Base-by-base conservation (phyloP, 2,113 vertebrate species). In the Ammodytes marinus region DNA sequence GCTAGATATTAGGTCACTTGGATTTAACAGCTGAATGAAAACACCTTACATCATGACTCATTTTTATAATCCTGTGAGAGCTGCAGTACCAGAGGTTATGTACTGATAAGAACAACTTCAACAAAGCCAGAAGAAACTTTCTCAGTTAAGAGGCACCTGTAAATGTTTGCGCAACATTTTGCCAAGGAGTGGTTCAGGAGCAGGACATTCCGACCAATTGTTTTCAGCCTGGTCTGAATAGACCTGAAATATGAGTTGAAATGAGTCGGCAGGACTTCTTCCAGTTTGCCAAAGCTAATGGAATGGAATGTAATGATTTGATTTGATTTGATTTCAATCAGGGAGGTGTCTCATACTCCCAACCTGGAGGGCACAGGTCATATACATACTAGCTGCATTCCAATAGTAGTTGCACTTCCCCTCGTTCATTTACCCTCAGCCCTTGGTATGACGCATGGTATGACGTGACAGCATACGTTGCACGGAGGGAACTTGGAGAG, bases 121-220 rank as follows among this genome's bases (percentile, higher is more conserved):
- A 46, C 61, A 17, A 70, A 46, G 27, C n/a, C 13, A 9, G 5
- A 19, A 0, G 40, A n/a, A n/a, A 45, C 12, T 11, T 54, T 42
- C 52, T 75, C 67, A 64, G 13, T 66, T 11, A 27, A 74, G 3
- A 80, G 52, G 19, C 0, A 47, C 15, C 12, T 43, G 50, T 77
- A 68, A 3, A 54, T 69, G 6, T 39, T 89, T 88, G 60, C n/a
- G 4, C 37, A 89, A 81, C n/a, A 1, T 74, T 88, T 69, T 14
- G 63, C 5, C 3, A 80, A 63, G 83, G 85, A 82, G 89, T 82
- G 80, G 84, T 69, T 65, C 11, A 40, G 3, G 43, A 68, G n/a
- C 13, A 61, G 39, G 39, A 64, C 57, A 79, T 85, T 87, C 79
- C 13, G 65, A 61, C 3, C 45, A 17, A n/a, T 59, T 66, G 37